These are phyloP conservation scores for Drosophila chauvacae DNA, from an alignment of 1,140 invertebrate species.

Conservation along the genomic window DNA sequence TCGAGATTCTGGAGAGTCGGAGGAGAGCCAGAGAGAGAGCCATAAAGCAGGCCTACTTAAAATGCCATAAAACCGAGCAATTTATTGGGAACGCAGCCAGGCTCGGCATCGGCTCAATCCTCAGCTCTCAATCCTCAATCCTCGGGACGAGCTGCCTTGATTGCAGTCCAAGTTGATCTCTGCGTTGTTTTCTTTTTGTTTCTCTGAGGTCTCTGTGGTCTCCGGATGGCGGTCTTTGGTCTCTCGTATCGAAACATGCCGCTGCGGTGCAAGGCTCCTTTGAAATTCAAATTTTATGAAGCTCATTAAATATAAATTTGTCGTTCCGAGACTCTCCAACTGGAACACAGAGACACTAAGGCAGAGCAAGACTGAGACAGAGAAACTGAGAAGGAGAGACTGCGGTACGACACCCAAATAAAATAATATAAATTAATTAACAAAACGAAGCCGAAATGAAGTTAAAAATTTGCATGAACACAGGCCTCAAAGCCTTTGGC, in stretches of 20 bases:
- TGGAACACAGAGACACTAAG: slow-evolving; percentile 29
- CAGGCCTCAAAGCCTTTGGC: slow-evolving; percentile 73
- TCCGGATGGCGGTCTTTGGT: slow-evolving; percentile 15
- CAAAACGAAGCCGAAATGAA: slow-evolving; percentile 84
- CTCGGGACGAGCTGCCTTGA: slow-evolving; percentile 51
- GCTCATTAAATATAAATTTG: slow-evolving; percentile 85
- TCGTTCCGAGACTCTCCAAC: slow-evolving; percentile 70
- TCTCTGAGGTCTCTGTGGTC: slow-evolving; percentile 1
- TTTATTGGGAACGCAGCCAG: slow-evolving; percentile 66
- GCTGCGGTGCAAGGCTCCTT: slow-evolving; percentile 79
- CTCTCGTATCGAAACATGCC: slow-evolving; percentile 64
- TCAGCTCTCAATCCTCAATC: slow-evolving; percentile 28
- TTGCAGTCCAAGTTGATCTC: slow-evolving; percentile 35
- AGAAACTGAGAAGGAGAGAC: slow-evolving; percentile 9
- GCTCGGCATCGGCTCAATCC: slow-evolving; percentile 14
- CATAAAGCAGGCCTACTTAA: slow-evolving; percentile 84
- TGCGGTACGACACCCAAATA: slow-evolving; percentile 79
- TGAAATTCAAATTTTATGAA: slow-evolving; percentile 85
- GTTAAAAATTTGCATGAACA: slow-evolving; percentile 83
- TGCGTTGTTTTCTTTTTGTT: not conserved
- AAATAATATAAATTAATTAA: slow-evolving; percentile 85
- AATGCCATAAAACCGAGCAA: slow-evolving; percentile 83
- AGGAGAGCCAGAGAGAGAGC: slow-evolving; percentile 14
- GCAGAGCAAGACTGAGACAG: slow-evolving; percentile 6
- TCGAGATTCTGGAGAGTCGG: slow-evolving; percentile 1